Percentiles rank a stretch among this genome's conserved stretches.
phyloP scores from a whole-genome alignment of 2,797 vertebrate species.

The Cuniculus paca region DNA sequence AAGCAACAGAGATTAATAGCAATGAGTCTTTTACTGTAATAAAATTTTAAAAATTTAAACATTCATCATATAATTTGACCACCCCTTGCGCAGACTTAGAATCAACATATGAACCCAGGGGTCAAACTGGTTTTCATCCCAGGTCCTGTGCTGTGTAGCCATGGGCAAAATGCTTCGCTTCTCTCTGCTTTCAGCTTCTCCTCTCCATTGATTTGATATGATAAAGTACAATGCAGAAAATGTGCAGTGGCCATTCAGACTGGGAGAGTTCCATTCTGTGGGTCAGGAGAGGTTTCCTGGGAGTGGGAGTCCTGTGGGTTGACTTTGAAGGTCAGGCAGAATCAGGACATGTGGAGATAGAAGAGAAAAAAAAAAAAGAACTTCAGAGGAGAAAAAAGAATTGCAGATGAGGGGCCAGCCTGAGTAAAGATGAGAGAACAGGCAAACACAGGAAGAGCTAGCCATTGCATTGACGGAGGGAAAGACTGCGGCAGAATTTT shows the following conservation, averaged over 20 bases:
- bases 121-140: neutral
- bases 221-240: neutral
- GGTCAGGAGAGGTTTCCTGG: neutral
- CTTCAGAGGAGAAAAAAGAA: neutral
- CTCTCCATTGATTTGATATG: neutral
- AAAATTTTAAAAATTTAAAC: neutral
- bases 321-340: neutral
- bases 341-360: neutral
- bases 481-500: slow-evolving; percentile 64
- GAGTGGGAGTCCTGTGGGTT: neutral
- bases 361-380: neutral
- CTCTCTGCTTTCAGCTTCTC: neutral
- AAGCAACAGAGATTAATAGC: neutral
- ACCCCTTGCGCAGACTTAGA: neutral
- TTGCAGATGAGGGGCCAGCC: neutral
- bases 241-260: neutral
- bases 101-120: neutral
- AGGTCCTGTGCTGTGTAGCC: neutral
- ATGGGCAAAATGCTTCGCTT: neutral
- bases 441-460: neutral
- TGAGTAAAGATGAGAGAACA: neutral
- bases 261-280: neutral
- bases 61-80: neutral
- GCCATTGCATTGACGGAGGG: neutral
- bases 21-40: neutral